These are phyloP conservation scores for Melanostoma scalare DNA, from an alignment of 2,888 invertebrate genomes.

Conservation along the genomic window DNA sequence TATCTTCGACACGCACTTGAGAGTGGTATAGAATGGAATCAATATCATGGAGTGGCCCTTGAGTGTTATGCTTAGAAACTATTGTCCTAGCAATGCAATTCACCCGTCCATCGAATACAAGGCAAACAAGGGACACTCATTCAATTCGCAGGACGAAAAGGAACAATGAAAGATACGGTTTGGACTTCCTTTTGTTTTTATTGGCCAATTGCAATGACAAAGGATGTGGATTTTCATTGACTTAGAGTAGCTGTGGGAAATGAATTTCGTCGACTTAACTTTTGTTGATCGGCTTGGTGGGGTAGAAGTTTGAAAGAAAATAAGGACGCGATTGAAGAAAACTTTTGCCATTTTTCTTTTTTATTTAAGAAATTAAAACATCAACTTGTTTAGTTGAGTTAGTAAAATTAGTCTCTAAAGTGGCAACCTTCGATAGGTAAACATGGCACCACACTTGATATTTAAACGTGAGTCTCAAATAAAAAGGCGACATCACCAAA, in stretches of 20 bases:
- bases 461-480: too few species aligned
- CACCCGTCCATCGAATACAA: conserved; percentile 13
- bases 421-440: too few species aligned
- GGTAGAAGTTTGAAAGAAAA: background rate
- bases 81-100: conserved; percentile 35
- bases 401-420: too few species aligned
- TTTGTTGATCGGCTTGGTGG: too few species aligned
- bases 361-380: too few species aligned
- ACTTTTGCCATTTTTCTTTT: too few species aligned
- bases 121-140: conserved; percentile 33
- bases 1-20: conserved; percentile 70
- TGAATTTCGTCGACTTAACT: too few species aligned
- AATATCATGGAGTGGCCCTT: conserved; percentile 65
- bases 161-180: conserved; percentile 47
- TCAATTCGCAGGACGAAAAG: conserved; percentile 11
- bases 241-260: background rate
- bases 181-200: conserved; percentile 56
- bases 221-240: background rate
- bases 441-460: too few species aligned
- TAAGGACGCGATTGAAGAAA: too few species aligned
- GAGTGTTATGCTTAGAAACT: conserved; percentile 59
- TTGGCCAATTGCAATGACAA: conserved; percentile 51
- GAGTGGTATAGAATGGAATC: conserved; percentile 39
- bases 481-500: too few species aligned
- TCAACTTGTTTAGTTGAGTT: too few species aligned